Percentiles rank a stretch among this genome's conserved stretches.
Evolutionary conservation across 2,888 invertebrate species (phyloP).

Genomic region (Baronia brevicornis): DNA sequence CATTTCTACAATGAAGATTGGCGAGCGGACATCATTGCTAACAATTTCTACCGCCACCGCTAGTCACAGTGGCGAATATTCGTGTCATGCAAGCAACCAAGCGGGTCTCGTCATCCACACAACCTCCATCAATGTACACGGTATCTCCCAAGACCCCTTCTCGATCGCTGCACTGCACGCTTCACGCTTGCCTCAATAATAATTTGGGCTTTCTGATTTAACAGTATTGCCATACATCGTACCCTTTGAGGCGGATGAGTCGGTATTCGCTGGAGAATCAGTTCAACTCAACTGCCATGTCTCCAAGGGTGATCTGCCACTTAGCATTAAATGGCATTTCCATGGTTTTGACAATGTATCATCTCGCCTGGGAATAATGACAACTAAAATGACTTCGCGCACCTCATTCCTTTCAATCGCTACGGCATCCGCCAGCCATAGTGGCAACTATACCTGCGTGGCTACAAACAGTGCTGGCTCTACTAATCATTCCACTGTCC

Average conservation of each 20-base stretch:
- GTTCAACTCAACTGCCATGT: conserved; percentile 81
- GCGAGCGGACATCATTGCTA: conserved; percentile 78
- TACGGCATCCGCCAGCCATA: conserved; percentile 79
- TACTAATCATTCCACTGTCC: conserved; percentile 79
- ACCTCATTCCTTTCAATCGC: conserved; percentile 84
- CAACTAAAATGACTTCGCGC: conserved; percentile 79
- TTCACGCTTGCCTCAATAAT: conserved; percentile 67
- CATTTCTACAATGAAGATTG: conserved; percentile 75
- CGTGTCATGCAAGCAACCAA: conserved; percentile 80
- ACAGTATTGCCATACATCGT: conserved; percentile 81
- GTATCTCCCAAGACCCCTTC: conserved; percentile 61
- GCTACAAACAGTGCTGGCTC: conserved; percentile 83
- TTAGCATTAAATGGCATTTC: conserved; percentile 84
- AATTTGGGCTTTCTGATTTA: conserved; percentile 65
- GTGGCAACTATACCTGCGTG: conserved; percentile 85
- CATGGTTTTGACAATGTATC: conserved; percentile 77
- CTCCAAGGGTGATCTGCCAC: conserved; percentile 83
- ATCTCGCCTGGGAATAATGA: conserved; percentile 77
- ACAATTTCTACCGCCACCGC: conserved; percentile 79
- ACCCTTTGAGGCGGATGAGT: conserved; percentile 79
- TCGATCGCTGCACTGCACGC: conserved; percentile 56
- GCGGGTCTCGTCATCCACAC: conserved; percentile 79
- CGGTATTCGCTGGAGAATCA: conserved; percentile 81
- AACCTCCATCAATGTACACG: conserved; percentile 79
- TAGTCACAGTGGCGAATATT: conserved; percentile 82